Conservation (phyloP, 64 coral and sea anemone genomes). For the Platygyra sinensis region DNA sequence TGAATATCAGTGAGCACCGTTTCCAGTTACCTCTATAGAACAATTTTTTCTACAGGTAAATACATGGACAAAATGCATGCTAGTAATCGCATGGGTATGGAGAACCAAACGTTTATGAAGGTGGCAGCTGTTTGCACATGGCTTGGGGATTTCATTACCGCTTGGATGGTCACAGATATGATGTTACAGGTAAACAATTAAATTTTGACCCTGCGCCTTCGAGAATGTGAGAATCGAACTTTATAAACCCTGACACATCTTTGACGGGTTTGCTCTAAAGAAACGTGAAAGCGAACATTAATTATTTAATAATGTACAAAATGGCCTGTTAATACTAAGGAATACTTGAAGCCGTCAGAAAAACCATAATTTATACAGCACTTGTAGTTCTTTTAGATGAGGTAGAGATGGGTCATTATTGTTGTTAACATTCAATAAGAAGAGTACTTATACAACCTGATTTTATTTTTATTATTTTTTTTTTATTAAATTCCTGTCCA, state of each 20-base stretch:
- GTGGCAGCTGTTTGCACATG: slow-evolving; percentile 69
- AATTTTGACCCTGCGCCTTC: neutral
- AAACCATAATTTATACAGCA: no score
- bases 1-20: no score
- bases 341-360: no score
- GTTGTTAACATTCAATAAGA: no score
- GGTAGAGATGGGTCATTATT: no score
- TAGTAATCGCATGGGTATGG: slow-evolving; percentile 62
- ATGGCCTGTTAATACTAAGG: no score
- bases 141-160: slow-evolving; percentile 90
- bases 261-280: no score
- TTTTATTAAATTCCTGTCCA: neutral
- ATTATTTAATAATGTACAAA: no score
- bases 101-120: slow-evolving; percentile 96
- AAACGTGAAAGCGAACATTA: no score
- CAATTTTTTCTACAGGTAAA: slow-evolving; percentile 34
- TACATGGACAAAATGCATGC: slow-evolving; percentile 94
- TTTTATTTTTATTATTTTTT: neutral
- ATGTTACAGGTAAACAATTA: slow-evolving; percentile 79
- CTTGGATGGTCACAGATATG: slow-evolving; percentile 97
- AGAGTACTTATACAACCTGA: no score
- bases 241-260: no score
- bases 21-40: neutral
- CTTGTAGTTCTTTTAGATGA: no score
- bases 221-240: neutral